Percentiles rank a stretch among this genome's conserved stretches.
These are phyloP conservation scores for Calonectris borealis DNA, from an alignment of 2,113 vertebrate species.

Conservation along the genomic window DNA sequence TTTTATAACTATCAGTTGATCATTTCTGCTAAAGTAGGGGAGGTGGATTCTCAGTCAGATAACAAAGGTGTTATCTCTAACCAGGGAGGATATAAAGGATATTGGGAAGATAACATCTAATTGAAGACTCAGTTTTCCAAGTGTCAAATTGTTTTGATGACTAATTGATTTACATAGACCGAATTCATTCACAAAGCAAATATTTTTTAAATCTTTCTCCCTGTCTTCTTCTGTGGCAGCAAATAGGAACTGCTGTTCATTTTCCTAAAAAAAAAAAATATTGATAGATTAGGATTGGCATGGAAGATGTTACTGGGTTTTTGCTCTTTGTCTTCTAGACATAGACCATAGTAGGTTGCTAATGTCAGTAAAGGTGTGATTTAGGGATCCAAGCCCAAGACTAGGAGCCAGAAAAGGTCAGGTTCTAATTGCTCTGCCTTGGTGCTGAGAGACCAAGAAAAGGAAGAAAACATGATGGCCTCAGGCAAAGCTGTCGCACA, in stretches of 20 bases:
- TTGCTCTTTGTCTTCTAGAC: not conserved
- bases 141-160: slow-evolving; percentile 77
- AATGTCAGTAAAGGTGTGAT: not conserved
- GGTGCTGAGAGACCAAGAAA: not conserved
- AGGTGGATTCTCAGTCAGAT: slow-evolving; percentile 80
- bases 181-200: slow-evolving; percentile 45
- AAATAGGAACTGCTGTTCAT: not conserved
- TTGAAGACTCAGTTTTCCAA: slow-evolving; percentile 73
- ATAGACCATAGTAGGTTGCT: not conserved
- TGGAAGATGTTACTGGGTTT: not conserved
- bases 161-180: slow-evolving; percentile 74
- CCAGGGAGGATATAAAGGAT: slow-evolving; percentile 78
- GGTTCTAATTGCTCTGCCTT: slow-evolving; percentile 17
- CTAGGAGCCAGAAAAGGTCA: not conserved
- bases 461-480: not conserved
- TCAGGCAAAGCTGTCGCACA: not conserved
- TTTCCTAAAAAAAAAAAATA: not conserved
- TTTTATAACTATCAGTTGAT: slow-evolving; percentile 84
- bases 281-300: not conserved
- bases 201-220: slow-evolving; percentile 7
- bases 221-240: not conserved
- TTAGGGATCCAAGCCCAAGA: not conserved
- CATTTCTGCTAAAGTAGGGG: slow-evolving; percentile 81
- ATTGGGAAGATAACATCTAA: slow-evolving; percentile 79
- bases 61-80: slow-evolving; percentile 81